Base-by-base conservation (phyloP, 1,140 invertebrate species). In the Drosophila erecta region DNA sequence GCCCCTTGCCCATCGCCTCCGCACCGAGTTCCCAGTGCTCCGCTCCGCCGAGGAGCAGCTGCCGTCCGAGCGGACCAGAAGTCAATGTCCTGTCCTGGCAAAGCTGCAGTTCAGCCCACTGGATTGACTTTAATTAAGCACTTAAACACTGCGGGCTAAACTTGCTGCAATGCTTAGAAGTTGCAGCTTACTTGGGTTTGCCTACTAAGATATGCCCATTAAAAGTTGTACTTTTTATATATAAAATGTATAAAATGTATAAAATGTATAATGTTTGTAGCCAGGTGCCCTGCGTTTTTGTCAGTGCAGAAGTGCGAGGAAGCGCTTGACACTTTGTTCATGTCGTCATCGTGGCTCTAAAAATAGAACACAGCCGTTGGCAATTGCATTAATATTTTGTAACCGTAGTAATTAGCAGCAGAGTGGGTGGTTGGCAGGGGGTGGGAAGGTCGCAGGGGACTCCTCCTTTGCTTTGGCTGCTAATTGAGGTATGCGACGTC, bases 401-500 rank as follows among this genome's bases (percentile, higher is more conserved):
- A 60, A 79, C 70, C 73, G 69, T 65, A 69, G 70, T 86, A 86
- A 86, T 86, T 87, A 86, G 75, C 50, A 71, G 74, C 2, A 27
- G 30, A 35, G 49, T 35, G 30, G 30, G 49, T 57, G 60, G 47
- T 14, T 4, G 20, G 38, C 14, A 8, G 1, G 15, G 59, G 5
- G 24, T 46, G 44, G 24, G 43, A 3, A 8, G 15, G 38, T 2
- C 11, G 7, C 27, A 12, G 3, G 14, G 10, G 12, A 30, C n/a
- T 51, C 35, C 27, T 50, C 79, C 72, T 81, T 75, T 35, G 70
- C 72, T 81, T 75, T 35, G 70, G 50, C 64, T 61, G 79, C 79
- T 86, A 86, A 86, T 86, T 86, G 83, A 86, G 83, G 83, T 86
- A 86, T 86, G 83, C 84, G 84, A 73, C 81, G 70, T 67, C 78